Conservation (phyloP, 2,797 vertebrate genomes). For the Loris lydekkerianus region DNA sequence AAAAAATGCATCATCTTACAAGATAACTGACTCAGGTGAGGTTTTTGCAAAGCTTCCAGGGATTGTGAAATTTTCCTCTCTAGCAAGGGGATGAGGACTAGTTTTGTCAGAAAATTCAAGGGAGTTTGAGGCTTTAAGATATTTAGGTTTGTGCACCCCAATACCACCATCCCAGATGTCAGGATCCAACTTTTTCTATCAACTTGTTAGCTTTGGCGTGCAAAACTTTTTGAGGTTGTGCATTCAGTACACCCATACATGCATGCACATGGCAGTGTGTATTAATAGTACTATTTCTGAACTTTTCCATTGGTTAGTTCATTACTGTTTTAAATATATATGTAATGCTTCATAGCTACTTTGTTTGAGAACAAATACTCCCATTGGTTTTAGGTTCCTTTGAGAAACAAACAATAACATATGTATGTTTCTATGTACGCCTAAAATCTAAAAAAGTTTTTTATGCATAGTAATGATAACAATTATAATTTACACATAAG, state of each 20-base stretch:
- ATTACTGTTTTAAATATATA: neutral
- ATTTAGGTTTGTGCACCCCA: neutral
- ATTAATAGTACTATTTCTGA: neutral
- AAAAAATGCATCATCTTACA: slow-evolving; percentile 45
- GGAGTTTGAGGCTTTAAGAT: neutral
- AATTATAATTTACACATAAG: neutral
- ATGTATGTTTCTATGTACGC: too few relatives aligned
- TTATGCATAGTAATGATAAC: neutral
- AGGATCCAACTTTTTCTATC: neutral
- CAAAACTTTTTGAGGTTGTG: neutral
- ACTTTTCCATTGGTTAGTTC: slow-evolving; percentile 1
- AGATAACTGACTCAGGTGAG: slow-evolving; percentile 39
- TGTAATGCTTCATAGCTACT: neutral
- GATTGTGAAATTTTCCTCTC: slow-evolving; percentile 37
- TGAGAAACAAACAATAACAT: neutral
- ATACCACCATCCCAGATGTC: neutral
- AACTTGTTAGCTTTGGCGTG: neutral
- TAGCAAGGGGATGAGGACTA: neutral
- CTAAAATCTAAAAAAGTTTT: neutral
- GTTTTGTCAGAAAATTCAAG: neutral
- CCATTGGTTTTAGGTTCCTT: neutral
- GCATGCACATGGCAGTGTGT: neutral
- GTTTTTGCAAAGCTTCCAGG: slow-evolving; percentile 39
- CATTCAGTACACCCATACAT: neutral
- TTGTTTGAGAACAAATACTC: neutral